Base-by-base conservation (phyloP, 2,113 vertebrate species). In the Sinocyclocheilus maitianheensis region DNA sequence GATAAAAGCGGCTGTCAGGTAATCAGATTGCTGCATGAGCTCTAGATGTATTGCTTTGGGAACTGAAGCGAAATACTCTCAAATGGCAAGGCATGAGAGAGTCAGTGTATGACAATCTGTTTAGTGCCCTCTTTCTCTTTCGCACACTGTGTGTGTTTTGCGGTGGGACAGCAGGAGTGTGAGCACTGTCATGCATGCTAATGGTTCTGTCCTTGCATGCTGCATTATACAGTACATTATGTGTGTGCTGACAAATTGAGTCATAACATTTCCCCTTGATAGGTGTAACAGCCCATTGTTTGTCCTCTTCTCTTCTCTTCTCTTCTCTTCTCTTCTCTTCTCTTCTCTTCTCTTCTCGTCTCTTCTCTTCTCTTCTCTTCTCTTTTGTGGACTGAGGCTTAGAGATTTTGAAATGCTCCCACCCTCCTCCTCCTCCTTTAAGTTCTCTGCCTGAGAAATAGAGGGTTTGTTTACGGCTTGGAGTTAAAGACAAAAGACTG, bases 171-270 rank as follows among this genome's bases (percentile, higher is more conserved):
- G 84, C 51, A 55, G 77, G 81, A 87, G 83, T 67, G 72, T 75
- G 81, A 82, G 85, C 81, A 83, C 77, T 86, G 81, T 77, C 85
- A 88, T 90, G 87, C 87, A 86, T 86, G 55, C 83, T 72, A 43
- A 43, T 43, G 43, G 43, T 43, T 43, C 43, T 46, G 43, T 46
- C 9, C 43, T 46, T 46, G 43, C 43, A 46, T 46, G 43, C 9
- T 46, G 76, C 74, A 85, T 67, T 65, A 83, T 40, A 62, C 22
- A 65, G 51, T 60, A 26, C n/a, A 37, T 79, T 84, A 63, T 83
- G 72, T 85, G 85, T 76, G 78, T 86, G 76, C 58, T 84, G 14
- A 77, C 83, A 81, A 51, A 81, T 85, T 80, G 78, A 72, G 84
- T 84, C 85, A 89, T 67, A 72, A 67, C 77, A n/a, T 77, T 84